Conservation (phyloP, 1,140 invertebrate genomes). For the Zaprionus gabonicus region DNA sequence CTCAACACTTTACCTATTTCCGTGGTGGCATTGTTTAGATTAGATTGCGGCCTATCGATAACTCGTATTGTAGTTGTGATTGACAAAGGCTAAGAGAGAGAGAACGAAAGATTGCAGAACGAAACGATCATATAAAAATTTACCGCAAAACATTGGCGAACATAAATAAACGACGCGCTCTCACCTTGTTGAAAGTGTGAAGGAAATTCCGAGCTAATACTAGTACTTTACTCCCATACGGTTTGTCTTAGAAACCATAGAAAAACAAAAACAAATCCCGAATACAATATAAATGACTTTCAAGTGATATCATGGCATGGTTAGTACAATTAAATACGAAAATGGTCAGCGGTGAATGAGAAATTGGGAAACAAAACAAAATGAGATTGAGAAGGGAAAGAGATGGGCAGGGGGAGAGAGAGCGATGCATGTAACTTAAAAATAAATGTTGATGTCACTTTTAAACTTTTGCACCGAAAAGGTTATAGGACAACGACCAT, state of each 20-base stretch:
- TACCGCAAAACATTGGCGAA: neutral
- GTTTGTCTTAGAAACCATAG: conserved; percentile 7
- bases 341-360: conserved; percentile 56
- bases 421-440: conserved; percentile 64
- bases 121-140: neutral
- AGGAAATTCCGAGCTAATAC: conserved; percentile 3
- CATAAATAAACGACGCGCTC: neutral
- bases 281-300: conserved; percentile 64
- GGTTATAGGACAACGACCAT: conserved; percentile 78
- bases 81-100: conserved; percentile 20
- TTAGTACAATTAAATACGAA: conserved; percentile 72
- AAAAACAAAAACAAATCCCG: conserved; percentile 4
- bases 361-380: conserved; percentile 44
- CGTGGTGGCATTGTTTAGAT: conserved; percentile 35
- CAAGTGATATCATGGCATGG: conserved; percentile 70
- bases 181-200: conserved; percentile 35
- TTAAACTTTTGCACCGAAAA: conserved; percentile 51
- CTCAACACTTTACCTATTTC: conserved; percentile 22
- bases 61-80: conserved; percentile 24
- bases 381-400: neutral
- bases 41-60: conserved; percentile 37
- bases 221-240: conserved; percentile 10
- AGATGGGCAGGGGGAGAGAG: conserved; percentile 21
- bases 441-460: conserved; percentile 82
- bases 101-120: neutral